Evolutionary conservation across 2,888 invertebrate species (phyloP).

Genomic region (Trichogramma dendrolimi): DNA sequence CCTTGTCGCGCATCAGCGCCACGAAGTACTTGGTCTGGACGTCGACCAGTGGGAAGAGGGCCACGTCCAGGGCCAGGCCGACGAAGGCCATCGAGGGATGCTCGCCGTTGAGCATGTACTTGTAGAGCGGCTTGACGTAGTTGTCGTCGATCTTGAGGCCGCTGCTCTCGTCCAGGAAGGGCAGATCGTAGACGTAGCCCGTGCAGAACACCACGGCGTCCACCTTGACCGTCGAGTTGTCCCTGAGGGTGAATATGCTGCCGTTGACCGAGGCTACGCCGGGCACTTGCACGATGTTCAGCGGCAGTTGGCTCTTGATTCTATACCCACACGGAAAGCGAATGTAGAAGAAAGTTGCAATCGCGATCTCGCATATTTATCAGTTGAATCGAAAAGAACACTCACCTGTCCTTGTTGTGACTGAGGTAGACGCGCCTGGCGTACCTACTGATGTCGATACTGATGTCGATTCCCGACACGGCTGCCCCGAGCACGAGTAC

Average conservation of each 20-base stretch:
- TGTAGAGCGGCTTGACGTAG: conserved; percentile 68
- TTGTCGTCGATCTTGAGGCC: conserved; percentile 57
- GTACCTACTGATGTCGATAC: conserved; percentile 59
- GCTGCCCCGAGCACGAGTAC: conserved; percentile 70
- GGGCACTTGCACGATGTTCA: conserved; percentile 1
- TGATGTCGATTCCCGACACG: conserved; percentile 71
- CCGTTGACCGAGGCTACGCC: background rate
- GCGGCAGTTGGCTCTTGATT: background rate
- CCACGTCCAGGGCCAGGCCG: conserved; percentile 66
- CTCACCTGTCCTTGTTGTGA: conserved; percentile 54
- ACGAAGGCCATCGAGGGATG: conserved; percentile 72
- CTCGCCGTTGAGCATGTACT: conserved; percentile 71
- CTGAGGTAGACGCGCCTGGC: conserved; percentile 57
- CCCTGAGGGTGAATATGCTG: conserved; percentile 54
- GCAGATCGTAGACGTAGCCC: conserved; percentile 69
- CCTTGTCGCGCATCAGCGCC: conserved; percentile 58
- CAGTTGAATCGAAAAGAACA: too few relatives aligned
- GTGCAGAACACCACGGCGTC: conserved; percentile 72
- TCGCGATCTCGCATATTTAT: too few relatives aligned
- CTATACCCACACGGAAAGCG: background rate
- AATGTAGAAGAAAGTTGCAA: too few relatives aligned
- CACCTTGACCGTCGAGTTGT: conserved; percentile 59
- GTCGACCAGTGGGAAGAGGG: conserved; percentile 68
- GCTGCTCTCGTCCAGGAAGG: conserved; percentile 64
- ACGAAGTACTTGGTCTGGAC: conserved; percentile 64